Percentiles rank a stretch among this genome's conserved stretches.
phyloP scores from a whole-genome alignment of 2,888 invertebrate genomes.

The Globia sparganii region DNA sequence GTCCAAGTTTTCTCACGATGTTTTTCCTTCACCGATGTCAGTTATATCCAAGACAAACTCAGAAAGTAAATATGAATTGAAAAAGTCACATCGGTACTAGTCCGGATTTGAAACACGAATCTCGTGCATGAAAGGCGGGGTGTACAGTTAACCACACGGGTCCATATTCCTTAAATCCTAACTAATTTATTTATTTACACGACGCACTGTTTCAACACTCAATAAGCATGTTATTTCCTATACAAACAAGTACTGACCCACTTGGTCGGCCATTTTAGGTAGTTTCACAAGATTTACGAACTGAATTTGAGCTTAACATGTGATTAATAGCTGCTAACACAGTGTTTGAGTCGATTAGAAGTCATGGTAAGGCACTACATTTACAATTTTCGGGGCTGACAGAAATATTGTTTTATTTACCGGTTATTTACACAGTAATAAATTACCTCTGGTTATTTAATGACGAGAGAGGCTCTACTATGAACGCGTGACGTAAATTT shows the following conservation, averaged over 20 bases:
- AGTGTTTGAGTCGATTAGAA: conserved; percentile 46
- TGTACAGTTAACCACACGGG: background rate
- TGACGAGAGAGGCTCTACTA: background rate
- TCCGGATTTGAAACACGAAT: background rate
- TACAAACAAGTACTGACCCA: conserved; percentile 40
- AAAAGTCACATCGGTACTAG: background rate
- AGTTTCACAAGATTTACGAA: conserved; percentile 50
- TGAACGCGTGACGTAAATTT: background rate
- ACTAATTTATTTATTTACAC: background rate
- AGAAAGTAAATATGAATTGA: background rate
- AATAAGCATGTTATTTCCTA: conserved; percentile 37
- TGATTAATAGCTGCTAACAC: conserved; percentile 52
- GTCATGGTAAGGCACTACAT: conserved; percentile 18
- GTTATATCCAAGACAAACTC: background rate
- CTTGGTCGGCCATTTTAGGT: conserved; percentile 31
- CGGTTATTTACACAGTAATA: conserved; percentile 3
- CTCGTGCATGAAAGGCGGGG: background rate
- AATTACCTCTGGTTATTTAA: background rate
- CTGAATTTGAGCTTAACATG: conserved; percentile 49
- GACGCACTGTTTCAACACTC: conserved; percentile 3
- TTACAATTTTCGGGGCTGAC: conserved; percentile 3
- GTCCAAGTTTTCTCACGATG: no score
- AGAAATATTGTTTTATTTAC: conserved; percentile 2
- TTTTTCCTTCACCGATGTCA: background rate
- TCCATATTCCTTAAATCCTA: background rate